phyloP scores from a whole-genome alignment of 2,888 invertebrate species.

The Pherbina coryleti region DNA sequence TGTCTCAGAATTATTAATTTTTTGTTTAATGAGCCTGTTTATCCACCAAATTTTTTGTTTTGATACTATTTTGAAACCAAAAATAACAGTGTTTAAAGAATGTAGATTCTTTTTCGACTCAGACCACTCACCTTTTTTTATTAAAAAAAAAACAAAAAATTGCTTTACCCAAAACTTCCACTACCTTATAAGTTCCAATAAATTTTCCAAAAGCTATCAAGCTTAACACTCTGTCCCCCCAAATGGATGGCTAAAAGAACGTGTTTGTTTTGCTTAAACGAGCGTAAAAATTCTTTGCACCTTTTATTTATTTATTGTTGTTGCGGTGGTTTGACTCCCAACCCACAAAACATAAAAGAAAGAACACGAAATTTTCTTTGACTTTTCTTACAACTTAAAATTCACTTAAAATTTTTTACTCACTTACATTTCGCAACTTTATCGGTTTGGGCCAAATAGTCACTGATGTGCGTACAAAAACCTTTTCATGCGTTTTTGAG shows the following conservation, averaged over 20 bases:
- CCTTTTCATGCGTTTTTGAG: constrained; percentile 27
- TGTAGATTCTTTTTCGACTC: no score
- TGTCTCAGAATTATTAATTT: no score
- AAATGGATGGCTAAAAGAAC: constrained; percentile 1
- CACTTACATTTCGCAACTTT: not conserved
- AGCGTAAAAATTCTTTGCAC: constrained; percentile 32
- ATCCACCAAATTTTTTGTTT: no score
- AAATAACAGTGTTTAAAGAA: no score
- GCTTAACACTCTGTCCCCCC: no score
- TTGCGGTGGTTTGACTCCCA: not conserved
- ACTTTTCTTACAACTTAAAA: constrained; percentile 19
- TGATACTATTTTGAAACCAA: no score
- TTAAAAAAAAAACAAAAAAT: no score
- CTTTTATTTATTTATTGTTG: constrained; percentile 10
- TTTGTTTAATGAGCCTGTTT: no score
- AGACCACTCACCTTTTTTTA: no score
- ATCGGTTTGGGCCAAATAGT: not conserved
- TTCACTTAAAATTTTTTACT: constrained; percentile 29
- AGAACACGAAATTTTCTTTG: constrained; percentile 22
- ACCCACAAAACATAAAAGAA: not conserved
- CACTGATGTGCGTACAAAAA: not conserved
- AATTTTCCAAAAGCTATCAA: no score
- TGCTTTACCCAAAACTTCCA: no score
- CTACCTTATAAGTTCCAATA: no score
- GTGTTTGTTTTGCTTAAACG: constrained; percentile 21